A percentile compares a stretch with the other conserved stretches of the same genome.
phyloP scores from a whole-genome alignment of 2,888 invertebrate species.

The Pseudococcus viburni region DNA sequence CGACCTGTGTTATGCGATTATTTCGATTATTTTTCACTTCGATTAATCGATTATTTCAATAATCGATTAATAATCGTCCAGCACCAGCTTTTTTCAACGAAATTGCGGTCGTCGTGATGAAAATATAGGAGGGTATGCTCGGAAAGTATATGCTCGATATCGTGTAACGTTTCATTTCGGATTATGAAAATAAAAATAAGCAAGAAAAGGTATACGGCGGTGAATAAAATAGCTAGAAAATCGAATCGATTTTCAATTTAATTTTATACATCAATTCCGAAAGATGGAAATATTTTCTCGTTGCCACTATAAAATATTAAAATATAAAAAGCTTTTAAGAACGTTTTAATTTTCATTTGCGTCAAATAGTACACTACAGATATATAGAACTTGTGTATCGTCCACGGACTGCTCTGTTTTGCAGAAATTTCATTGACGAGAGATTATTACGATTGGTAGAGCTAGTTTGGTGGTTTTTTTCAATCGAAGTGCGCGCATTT shows the following conservation, averaged over 20 bases:
- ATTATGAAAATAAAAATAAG: background rate
- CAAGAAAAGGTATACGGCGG: background rate
- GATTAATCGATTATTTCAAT: too few species aligned
- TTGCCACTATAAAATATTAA: constrained; percentile 23
- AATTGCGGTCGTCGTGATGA: background rate
- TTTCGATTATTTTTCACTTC: too few species aligned
- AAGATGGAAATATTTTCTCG: constrained; percentile 41
- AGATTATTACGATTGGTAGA: background rate
- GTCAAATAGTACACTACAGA: too few species aligned
- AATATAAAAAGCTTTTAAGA: constrained; percentile 43
- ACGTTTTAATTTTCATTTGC: constrained; percentile 37
- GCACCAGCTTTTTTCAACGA: constrained; percentile 21
- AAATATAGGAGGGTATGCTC: background rate
- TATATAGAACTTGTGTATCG: background rate
- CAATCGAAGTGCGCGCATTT: background rate
- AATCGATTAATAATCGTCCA: too few species aligned
- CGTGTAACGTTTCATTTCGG: background rate
- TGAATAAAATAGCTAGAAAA: constrained; percentile 43
- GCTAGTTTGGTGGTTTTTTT: background rate
- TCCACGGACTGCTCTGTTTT: background rate
- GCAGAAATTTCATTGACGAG: background rate
- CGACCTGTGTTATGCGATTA: too few species aligned
- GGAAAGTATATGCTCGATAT: background rate
- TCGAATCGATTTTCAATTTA: constrained; percentile 30
- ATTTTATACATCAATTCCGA: constrained; percentile 3